Base-by-base conservation (phyloP, 1,140 invertebrate species). In the Lepidurus packardi region DNA sequence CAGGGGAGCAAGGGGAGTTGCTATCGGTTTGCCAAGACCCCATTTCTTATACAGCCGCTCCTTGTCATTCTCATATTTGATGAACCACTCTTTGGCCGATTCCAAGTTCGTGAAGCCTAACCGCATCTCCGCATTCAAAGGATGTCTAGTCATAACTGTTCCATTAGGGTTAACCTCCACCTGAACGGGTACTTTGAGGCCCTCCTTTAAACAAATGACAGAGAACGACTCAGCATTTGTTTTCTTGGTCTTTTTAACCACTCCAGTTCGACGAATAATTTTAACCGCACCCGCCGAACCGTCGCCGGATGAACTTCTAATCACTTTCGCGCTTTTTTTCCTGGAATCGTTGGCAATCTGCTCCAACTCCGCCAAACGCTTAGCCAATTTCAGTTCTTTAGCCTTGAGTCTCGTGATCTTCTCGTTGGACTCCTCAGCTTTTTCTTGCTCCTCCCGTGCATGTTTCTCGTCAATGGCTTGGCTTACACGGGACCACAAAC, bases 381-480 rank as follows among this genome's bases (percentile, higher is more conserved):
- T 13, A 1, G 25, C n/a, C 24, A 76, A 5, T 24, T 13, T 24
- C 13, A 76, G 1, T 43, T 76, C 43, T 24, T 76, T 76, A 10
- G 24, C 43, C n/a, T 21, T 76, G 75, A 76, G 75, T 16, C 43
- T 76, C 44, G 6, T 4, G n/a, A 25, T 44, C 43, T 76, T 76
- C 42, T 44, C 24, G 7, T 44, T 47, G 1, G 43, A 9, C 75
- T 45, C 10, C 41, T n/a, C 7, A 16, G 10, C 53, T n/a, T 16
- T 16, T 65, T 1, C 21, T 16, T 13, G 53, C 8, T 16, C 13
- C 53, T 1, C 53, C 0, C 16, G 0, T 21, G 7, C n/a, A 47
- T 47, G 10, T 47, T 47, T 47, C 2, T 47, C 10, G 45, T 47
- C 45, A 16, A 47, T 47, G 16, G 53, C 53, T 65, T 16, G 9